phyloP scores from a whole-genome alignment of 2,888 invertebrate genomes.

The Chalcis sispes region DNA sequence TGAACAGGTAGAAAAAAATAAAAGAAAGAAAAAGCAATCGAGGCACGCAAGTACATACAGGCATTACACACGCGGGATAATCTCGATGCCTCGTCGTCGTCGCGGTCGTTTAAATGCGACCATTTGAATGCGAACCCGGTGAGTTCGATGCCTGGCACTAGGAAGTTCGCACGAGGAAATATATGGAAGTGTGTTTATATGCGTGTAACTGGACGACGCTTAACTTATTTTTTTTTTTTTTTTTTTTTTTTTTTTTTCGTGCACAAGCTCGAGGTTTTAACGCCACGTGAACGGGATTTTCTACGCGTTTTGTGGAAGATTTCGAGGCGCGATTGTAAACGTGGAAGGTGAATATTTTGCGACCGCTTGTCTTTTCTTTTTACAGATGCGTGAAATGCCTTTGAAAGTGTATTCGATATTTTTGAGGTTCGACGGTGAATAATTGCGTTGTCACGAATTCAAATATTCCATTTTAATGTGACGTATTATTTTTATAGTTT shows the following conservation, averaged over 20 bases:
- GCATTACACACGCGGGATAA: no score
- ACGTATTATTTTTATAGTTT: no score
- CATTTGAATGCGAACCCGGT: neutral
- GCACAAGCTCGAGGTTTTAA: neutral
- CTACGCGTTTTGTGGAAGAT: neutral
- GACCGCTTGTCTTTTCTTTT: constrained; percentile 5
- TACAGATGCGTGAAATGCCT: constrained; percentile 7
- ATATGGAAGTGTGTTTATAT: neutral
- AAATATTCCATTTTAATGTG: no score
- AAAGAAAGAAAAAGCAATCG: no score
- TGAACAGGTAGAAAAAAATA: no score
- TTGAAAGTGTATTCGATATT: constrained; percentile 28
- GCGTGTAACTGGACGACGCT: no score
- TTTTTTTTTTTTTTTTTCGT: neutral
- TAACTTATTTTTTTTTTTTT: no score
- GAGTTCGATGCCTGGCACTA: constrained; percentile 23
- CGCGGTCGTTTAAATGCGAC: no score
- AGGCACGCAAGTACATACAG: no score
- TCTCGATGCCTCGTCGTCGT: no score
- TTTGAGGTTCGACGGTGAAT: no score
- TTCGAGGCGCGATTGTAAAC: neutral
- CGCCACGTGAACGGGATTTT: neutral
- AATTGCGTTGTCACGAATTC: no score
- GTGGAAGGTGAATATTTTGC: neutral
- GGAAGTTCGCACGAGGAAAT: neutral